phyloP scores from a whole-genome alignment of 2,797 vertebrate species.

The Micrastur ruficollis region DNA sequence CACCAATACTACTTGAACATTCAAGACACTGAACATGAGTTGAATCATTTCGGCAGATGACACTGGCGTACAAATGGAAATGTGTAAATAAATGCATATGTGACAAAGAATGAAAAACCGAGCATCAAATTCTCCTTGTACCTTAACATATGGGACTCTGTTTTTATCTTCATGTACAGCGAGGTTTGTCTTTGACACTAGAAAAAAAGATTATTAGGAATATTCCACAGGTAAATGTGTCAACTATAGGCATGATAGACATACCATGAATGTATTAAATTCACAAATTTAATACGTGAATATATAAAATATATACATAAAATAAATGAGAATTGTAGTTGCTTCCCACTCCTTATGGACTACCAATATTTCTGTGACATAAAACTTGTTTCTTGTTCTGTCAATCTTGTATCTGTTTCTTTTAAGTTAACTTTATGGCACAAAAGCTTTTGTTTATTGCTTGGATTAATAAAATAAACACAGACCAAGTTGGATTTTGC shows the following conservation, averaged over 20 bases:
- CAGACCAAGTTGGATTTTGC: background rate
- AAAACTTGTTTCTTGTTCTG: background rate
- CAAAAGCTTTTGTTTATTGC: background rate
- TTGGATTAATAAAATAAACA: background rate
- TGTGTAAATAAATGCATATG: background rate
- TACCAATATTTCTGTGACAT: accelerated
- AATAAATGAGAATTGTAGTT: background rate
- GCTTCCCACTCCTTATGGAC: background rate
- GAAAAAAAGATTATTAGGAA: background rate
- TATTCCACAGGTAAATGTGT: background rate
- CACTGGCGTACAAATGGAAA: background rate
- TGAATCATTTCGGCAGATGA: background rate
- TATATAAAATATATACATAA: too few species aligned
- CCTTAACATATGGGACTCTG: constrained; percentile 95
- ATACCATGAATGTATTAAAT: background rate
- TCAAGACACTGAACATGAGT: background rate
- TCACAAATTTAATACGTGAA: too few species aligned
- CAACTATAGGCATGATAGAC: background rate
- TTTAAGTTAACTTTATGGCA: background rate
- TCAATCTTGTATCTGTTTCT: background rate
- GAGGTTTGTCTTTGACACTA: constrained; percentile 95
- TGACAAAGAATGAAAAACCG: background rate
- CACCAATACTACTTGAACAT: background rate
- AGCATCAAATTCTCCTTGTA: constrained; percentile 44
- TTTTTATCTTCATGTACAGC: constrained; percentile 97